These are phyloP conservation scores for Nasonia vitripennis DNA, from an alignment of 1,140 invertebrate genomes.

Conservation along the genomic window DNA sequence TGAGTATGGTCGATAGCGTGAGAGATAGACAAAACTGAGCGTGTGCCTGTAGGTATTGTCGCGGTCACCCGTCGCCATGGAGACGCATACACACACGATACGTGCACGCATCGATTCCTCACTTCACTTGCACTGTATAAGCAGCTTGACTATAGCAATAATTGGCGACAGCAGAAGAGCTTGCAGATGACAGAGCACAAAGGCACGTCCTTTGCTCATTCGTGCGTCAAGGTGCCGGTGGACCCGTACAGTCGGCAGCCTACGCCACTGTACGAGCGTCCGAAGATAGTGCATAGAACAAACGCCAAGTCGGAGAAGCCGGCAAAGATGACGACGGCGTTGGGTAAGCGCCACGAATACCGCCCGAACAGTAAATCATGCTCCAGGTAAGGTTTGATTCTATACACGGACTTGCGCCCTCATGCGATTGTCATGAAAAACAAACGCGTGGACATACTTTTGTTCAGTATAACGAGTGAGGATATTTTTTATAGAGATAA, in stretches of 20 bases:
- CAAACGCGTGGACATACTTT: neutral
- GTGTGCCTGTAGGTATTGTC: neutral
- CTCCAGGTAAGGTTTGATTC: neutral
- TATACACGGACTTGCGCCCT: neutral
- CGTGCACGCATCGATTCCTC: slow-evolving; percentile 15
- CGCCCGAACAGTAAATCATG: neutral
- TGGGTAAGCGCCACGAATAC: neutral
- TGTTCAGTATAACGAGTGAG: no score
- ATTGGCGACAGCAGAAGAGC: neutral
- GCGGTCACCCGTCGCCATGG: slow-evolving; percentile 24
- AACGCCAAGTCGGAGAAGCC: neutral
- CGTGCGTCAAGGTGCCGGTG: slow-evolving; percentile 80
- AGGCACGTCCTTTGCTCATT: slow-evolving; percentile 73
- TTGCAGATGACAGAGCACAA: slow-evolving; percentile 67
- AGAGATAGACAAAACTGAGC: neutral
- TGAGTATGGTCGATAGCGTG: neutral
- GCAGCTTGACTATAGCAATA: neutral
- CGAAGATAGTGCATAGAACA: slow-evolving; percentile 58
- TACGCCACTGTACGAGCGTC: slow-evolving; percentile 79
- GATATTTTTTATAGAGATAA: no score
- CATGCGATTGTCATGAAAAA: neutral
- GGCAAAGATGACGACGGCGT: neutral
- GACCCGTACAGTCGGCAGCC: slow-evolving; percentile 80
- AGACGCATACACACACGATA: slow-evolving; percentile 32
- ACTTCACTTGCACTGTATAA: neutral